Conservation (phyloP, 2,113 vertebrate species). For the Mystacornis crossleyi region DNA sequence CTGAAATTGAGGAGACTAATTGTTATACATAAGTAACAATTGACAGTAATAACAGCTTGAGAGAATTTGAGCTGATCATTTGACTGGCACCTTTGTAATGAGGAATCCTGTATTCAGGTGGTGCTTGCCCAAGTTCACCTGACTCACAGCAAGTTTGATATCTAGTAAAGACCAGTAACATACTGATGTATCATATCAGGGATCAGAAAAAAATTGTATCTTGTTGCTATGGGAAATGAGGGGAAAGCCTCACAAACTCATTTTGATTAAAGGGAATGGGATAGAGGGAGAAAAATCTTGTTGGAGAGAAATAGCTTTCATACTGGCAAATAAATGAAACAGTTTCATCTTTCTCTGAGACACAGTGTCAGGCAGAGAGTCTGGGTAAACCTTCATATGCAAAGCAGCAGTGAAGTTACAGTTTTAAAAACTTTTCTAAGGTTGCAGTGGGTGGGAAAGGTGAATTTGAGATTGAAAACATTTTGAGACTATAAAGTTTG, state of each 20-base stretch:
- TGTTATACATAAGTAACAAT: background rate
- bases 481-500: background rate
- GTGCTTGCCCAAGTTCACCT: background rate
- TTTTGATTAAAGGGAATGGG: background rate
- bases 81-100: background rate
- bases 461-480: background rate
- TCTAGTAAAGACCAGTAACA: background rate
- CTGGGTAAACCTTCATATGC: background rate
- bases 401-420: background rate
- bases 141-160: background rate
- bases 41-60: background rate
- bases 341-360: background rate
- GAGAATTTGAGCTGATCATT: background rate
- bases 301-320: background rate
- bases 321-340: background rate
- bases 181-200: background rate
- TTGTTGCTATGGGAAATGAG: background rate
- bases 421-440: background rate
- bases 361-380: background rate
- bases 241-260: background rate
- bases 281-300: background rate
- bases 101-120: background rate
- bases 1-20: background rate
- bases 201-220: background rate
- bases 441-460: background rate